phyloP scores from a whole-genome alignment of 1,140 invertebrate genomes.

The Probaryconus sp. region DNA sequence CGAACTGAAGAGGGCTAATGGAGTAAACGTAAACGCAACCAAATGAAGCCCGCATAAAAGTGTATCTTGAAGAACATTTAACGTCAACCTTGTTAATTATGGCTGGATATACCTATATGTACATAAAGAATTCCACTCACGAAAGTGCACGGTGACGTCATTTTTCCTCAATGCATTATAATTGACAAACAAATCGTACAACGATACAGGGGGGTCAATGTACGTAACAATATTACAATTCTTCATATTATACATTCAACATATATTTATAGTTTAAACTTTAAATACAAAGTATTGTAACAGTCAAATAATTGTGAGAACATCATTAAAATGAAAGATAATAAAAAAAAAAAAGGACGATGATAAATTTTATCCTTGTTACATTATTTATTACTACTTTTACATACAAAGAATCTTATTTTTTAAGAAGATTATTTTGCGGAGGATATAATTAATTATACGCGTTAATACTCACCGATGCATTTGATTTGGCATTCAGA shows the following conservation, averaged over 20 bases:
- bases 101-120: slow-evolving; percentile 51
- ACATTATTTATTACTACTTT: too few species aligned
- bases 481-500: slow-evolving; percentile 66
- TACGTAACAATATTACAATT: slow-evolving; percentile 20
- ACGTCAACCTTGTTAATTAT: slow-evolving; percentile 62
- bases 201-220: slow-evolving; percentile 42
- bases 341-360: too few species aligned
- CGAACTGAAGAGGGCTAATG: slow-evolving; percentile 10
- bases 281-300: too few species aligned
- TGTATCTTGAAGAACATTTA: slow-evolving; percentile 47
- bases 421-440: slow-evolving; percentile 6
- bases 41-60: slow-evolving; percentile 60
- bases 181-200: slow-evolving; percentile 56
- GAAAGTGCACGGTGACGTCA: slow-evolving; percentile 62
- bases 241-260: too few species aligned
- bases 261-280: too few species aligned
- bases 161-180: slow-evolving; percentile 60
- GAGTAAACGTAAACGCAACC: slow-evolving; percentile 17
- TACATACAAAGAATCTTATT: too few species aligned
- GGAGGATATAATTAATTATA: slow-evolving; percentile 5
- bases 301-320: too few species aligned
- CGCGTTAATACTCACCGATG: slow-evolving; percentile 75
- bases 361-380: too few species aligned
- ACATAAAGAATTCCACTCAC: slow-evolving; percentile 53
- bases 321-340: too few species aligned